Conservation (phyloP, 2,113 vertebrate genomes). For the Lasiurus borealis region DNA sequence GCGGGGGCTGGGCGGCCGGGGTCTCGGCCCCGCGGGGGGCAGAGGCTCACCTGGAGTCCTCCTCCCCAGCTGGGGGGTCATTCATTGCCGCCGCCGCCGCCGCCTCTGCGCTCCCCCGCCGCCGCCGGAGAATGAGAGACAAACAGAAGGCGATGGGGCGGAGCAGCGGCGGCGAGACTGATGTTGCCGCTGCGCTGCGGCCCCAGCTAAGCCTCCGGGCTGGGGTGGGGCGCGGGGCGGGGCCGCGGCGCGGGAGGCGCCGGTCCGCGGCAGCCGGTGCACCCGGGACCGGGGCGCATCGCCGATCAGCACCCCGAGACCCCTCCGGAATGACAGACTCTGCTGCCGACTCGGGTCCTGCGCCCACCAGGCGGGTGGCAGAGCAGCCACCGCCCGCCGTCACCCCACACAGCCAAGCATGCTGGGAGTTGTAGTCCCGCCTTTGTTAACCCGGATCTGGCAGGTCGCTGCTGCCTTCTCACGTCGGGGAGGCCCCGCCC, state of each 20-base stretch:
- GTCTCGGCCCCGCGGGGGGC: constrained; percentile 62
- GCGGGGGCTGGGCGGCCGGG: constrained; percentile 42
- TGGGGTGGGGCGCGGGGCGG: constrained; percentile 61
- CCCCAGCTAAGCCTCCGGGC: constrained; percentile 57
- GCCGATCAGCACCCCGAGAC: constrained; percentile 13
- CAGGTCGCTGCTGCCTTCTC: constrained; percentile 65
- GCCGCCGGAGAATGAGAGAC: constrained; percentile 77
- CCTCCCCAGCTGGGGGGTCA: constrained; percentile 75
- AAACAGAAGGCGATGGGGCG: constrained; percentile 83
- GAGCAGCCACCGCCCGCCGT: constrained; percentile 73
- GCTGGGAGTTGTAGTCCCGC: constrained; percentile 87
- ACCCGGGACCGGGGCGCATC: constrained; percentile 4
- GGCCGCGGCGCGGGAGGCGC: constrained; percentile 52
- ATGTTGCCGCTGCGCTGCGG: constrained; percentile 77
- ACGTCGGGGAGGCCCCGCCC: constrained; percentile 45
- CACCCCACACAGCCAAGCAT: constrained; percentile 74
- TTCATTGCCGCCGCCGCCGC: constrained; percentile 74
- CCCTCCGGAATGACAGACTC: constrained; percentile 48
- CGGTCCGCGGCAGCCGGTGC: constrained; percentile 20
- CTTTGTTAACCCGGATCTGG: constrained; percentile 83
- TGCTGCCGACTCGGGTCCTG: constrained; percentile 30
- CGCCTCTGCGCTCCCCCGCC: constrained; percentile 57
- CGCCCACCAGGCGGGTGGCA: constrained; percentile 58
- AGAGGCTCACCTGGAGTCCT: constrained; percentile 80
- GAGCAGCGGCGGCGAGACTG: constrained; percentile 74